A percentile compares a stretch with the other conserved stretches of the same genome.
These are phyloP conservation scores for Dromiciops gliroides DNA, from an alignment of 2,113 vertebrate species.

Conservation along the genomic window DNA sequence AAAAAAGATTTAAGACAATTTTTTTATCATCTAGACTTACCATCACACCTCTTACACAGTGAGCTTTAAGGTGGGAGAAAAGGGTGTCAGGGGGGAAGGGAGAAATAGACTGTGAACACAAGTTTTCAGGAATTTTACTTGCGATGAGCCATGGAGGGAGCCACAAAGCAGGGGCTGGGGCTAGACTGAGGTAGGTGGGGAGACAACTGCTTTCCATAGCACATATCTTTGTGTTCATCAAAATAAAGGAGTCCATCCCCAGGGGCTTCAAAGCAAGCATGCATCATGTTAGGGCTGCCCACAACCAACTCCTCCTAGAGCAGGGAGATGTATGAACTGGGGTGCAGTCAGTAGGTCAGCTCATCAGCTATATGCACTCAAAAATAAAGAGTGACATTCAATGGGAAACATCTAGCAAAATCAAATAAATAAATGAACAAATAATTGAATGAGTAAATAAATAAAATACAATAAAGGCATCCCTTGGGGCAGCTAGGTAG, in stretches of 20 bases:
- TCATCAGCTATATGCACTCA: neutral
- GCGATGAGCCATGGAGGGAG: neutral
- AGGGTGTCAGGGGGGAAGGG: neutral
- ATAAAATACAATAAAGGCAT: too few relatives aligned
- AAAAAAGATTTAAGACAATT: neutral
- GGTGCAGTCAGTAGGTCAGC: neutral
- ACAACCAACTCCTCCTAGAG: neutral
- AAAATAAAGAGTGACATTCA: neutral
- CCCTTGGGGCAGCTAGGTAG: too few relatives aligned
- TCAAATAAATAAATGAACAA: too few relatives aligned
- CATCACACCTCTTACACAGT: neutral
- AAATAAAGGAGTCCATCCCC: neutral
- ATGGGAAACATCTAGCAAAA: too few relatives aligned
- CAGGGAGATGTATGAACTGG: neutral
- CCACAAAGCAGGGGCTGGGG: neutral
- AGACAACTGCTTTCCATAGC: neutral
- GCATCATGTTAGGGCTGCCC: neutral
- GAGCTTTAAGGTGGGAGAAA: conserved; percentile 13
- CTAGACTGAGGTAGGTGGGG: neutral
- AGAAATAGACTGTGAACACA: neutral
- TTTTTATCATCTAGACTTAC: conserved; percentile 12
- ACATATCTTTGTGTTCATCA: neutral
- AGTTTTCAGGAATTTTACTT: conserved; percentile 21
- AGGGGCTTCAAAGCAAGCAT: neutral
- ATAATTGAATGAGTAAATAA: too few relatives aligned